Evolutionary conservation across 2,797 vertebrate species (phyloP), one percentile per base, ranked within the genome.

Genomic region (Oreortyx pictus): DNA sequence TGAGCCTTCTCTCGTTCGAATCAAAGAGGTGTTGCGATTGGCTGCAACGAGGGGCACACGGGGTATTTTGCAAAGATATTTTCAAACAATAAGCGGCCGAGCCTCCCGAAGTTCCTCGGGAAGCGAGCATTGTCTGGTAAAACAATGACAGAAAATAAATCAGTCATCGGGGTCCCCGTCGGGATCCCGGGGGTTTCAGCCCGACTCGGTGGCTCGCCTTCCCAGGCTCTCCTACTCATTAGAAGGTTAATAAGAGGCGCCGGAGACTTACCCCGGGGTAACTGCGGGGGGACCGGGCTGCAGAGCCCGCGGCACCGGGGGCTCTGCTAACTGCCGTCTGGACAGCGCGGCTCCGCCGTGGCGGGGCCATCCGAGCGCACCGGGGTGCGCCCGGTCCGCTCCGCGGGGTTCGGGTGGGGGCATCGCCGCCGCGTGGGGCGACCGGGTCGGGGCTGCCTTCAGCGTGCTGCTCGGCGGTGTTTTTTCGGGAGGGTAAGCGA

Each of bases 141-240:
- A 91, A 94, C 66, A 93, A 81, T 29, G 50, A 23, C 23, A 29
- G 39, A 6, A 82, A 90, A 92, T 72, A 86, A 95, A 95, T 89
- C 89, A 73, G 49, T 43, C 49, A 27, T 47, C n/a, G 20, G 20
- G 9, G 33, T 64, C 24, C 49, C 49, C 31, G 22, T 37, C 16
- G 35, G 39, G 33, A 59, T 87, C 20, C 41, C 20, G 22, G 31
- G 25, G 39, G 22, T 9, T 79, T 70, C 50, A 56, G n/a, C 29
- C 18, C 20, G 46, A 3, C 46, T 70, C 60, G 62, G 56, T 66
- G 50, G 56, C 35, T 83, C 15, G 9, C 39, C 46, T 68, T 68
- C 13, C 33, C n/a, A 17, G 2, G 11, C 27, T 52, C 60, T 47
- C 37, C 37, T 43, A 24, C 65, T 83, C 56, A 22, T 79, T 64